Conservation (phyloP, 2,888 invertebrate species). For the Thera britannica region DNA sequence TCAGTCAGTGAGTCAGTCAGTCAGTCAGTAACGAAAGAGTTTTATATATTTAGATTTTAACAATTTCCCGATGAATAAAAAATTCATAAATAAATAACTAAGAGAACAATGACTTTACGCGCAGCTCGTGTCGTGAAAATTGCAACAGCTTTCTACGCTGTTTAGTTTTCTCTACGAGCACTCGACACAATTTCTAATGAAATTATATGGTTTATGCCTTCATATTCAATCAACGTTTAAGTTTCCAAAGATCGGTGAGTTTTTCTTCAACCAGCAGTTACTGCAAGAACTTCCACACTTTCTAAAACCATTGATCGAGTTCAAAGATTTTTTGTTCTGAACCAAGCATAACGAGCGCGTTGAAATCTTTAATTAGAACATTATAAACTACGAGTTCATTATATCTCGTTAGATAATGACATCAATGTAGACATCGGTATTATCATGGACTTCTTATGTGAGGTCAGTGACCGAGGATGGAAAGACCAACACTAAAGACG, state of each 20-base stretch:
- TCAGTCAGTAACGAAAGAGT: too few species aligned
- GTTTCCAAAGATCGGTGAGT: neutral
- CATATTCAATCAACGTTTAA: neutral
- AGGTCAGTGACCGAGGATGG: too few species aligned
- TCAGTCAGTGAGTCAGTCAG: too few species aligned
- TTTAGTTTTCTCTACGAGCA: conserved; percentile 44
- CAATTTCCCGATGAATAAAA: neutral
- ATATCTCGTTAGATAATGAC: too few species aligned
- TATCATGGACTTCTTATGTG: too few species aligned
- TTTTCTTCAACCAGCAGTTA: neutral
- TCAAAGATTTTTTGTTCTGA: neutral
- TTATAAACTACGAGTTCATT: neutral
- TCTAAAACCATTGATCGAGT: neutral
- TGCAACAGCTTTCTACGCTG: conserved; percentile 43
- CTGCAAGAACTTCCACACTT: neutral
- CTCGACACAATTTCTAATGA: conserved; percentile 20
- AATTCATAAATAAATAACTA: neutral
- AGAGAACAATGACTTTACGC: conserved; percentile 4
- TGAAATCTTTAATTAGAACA: conserved; percentile 33
- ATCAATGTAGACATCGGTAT: too few species aligned
- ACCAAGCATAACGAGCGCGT: conserved; percentile 26
- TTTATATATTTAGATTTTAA: too few species aligned
- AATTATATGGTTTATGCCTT: conserved; percentile 23
- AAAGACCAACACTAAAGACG: too few species aligned
- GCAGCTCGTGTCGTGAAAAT: conserved; percentile 33